A percentile compares a stretch with the other conserved stretches of the same genome.
These are phyloP conservation scores for Formicarius rufipectus DNA, from an alignment of 2,113 vertebrate species.

Conservation along the genomic window DNA sequence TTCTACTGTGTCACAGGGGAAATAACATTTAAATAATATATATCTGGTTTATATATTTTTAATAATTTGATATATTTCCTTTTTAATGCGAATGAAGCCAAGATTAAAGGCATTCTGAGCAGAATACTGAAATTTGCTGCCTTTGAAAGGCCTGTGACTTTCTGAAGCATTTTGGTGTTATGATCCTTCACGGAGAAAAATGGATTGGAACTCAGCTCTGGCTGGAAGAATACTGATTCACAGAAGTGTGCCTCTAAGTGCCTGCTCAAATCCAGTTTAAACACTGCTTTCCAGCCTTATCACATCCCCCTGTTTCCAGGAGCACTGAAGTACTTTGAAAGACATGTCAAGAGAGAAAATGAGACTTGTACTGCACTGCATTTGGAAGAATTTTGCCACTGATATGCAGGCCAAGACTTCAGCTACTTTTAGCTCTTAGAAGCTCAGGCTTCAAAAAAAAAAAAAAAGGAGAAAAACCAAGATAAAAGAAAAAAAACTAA, in stretches of 20 bases:
- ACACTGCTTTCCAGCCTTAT: background rate
- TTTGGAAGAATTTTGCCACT: background rate
- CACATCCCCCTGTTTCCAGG: background rate
- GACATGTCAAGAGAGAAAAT: background rate
- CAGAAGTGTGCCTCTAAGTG: background rate
- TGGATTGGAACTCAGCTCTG: background rate
- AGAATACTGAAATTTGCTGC: background rate
- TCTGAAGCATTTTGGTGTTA: background rate
- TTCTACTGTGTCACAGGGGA: background rate
- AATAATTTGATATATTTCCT: background rate
- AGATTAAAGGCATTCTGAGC: background rate
- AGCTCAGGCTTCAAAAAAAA: background rate
- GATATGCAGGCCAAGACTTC: background rate
- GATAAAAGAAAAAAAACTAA: accelerated
- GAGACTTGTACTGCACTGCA: background rate
- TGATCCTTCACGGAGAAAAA: background rate
- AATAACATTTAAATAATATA: background rate
- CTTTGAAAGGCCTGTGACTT: background rate
- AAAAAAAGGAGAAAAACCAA: too few relatives aligned
- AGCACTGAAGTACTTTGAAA: background rate
- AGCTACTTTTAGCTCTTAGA: background rate
- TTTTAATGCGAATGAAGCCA: background rate
- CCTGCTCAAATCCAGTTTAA: background rate
- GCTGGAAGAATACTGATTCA: background rate
- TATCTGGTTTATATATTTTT: background rate